These are phyloP conservation scores for Notolabrus celidotus DNA, from an alignment of 2,797 vertebrate genomes.

Conservation along the genomic window DNA sequence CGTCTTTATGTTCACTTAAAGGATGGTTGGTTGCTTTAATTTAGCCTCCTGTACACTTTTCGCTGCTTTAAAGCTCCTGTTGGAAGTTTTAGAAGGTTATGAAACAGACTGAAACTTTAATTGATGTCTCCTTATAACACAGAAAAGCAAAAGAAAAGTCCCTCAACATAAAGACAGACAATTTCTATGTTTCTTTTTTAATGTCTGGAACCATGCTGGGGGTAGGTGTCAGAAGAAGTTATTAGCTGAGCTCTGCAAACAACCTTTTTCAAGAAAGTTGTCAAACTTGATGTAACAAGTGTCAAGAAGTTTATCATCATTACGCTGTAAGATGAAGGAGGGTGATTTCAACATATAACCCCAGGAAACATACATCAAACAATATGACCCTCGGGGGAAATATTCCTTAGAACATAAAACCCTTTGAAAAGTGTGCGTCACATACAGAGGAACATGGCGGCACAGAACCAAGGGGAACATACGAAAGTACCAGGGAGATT, in stretches of 20 bases:
- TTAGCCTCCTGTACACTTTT: too few relatives aligned
- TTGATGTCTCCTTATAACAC: too few relatives aligned
- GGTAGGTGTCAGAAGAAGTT: too few relatives aligned
- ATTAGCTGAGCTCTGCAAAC: too few relatives aligned
- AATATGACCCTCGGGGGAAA: not conserved
- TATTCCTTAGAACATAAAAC: not conserved
- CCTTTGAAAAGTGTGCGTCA: not conserved
- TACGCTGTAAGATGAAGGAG: not conserved
- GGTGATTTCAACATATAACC: not conserved
- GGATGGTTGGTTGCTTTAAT: too few relatives aligned
- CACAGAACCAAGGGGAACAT: not conserved
- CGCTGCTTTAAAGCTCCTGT: not conserved
- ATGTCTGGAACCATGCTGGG: too few relatives aligned
- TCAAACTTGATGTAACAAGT: not conserved
- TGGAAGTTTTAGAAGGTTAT: not conserved
- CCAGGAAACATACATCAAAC: not conserved
- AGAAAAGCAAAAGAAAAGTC: too few relatives aligned
- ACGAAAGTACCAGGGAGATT: not conserved
- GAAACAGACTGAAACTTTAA: too few relatives aligned
- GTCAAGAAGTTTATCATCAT: not conserved
- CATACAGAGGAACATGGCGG: not conserved
- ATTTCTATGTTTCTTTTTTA: too few relatives aligned
- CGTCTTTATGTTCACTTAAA: too few relatives aligned
- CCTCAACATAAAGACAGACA: too few relatives aligned
- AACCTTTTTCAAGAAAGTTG: not conserved